Base-by-base conservation (phyloP, 1,140 invertebrate species). In the Drosophila navojoa region DNA sequence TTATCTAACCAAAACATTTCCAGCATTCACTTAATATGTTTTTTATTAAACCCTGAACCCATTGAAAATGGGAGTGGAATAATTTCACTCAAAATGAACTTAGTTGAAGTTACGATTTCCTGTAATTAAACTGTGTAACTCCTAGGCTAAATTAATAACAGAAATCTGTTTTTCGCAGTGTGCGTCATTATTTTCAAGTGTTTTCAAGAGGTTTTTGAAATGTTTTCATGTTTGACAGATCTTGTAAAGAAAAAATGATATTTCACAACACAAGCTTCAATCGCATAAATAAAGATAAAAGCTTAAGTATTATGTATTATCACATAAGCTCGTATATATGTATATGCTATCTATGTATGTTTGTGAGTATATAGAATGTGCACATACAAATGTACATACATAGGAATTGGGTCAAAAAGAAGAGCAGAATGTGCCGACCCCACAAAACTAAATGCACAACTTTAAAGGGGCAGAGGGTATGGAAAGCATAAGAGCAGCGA, bases 331-430 rank as follows among this genome's bases (percentile, higher is more conserved):
- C 44, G 55, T 15, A 75, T 54, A 63, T 52, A 52, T 53, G 47
- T 13, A 52, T 29, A 69, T 3, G 27, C 27, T 47, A 53, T 53
- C 44, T 16, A 58, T 22, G 4, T 38, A 63, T 45, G 27, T 53
- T 25, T 15, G 49, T 35, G 13, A n/a, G n/a, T 16, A 13, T 35
- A 35, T 38, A 38, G 35, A 38, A 38, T 16, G 16, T 45, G 15
- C 15, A 45, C 42, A 54, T 32, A 22, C 19, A 22, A 2, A 1
- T 22, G 19, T 22, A 22, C 19, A 58, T n/a, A 42, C 9, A 58
- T 35, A 58, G 13, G 7, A 66, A 69, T 38, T 68, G 55, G 70
- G 70, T 72, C 70, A 60, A 35, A 45, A 38, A 60, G 38, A 58
- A 61, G 57, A 53, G 38, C 35, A 44, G 29, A 53, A 55, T 54